Conservation (phyloP, 2,888 invertebrate genomes). For the Hipparchia semele region DNA sequence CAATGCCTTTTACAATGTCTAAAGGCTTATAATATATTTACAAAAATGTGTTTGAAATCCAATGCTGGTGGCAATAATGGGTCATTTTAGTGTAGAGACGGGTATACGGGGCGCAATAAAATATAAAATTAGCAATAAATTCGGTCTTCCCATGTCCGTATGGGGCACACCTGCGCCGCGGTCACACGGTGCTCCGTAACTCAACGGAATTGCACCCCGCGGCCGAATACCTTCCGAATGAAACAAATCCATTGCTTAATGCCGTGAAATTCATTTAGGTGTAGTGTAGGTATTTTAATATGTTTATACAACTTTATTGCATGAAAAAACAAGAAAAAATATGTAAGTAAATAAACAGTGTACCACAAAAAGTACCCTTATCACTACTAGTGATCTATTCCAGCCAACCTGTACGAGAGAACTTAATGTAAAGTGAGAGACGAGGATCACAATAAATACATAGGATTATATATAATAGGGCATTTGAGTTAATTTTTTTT, state of each 20-base stretch:
- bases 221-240: conserved; percentile 45
- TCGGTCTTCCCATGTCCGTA: conserved; percentile 56
- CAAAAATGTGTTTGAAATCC: conserved; percentile 19
- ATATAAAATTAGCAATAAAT: conserved; percentile 77
- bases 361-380: no score
- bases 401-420: no score
- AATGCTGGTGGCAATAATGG: conserved; percentile 31
- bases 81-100: conserved; percentile 20
- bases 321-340: no score
- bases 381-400: no score
- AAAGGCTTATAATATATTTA: background rate
- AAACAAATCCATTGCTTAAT: conserved; percentile 45
- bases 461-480: no score
- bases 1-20: background rate
- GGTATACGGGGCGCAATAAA: conserved; percentile 30
- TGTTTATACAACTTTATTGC: no score
- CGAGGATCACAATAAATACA: no score
- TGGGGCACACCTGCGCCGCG: conserved; percentile 65
- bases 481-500: no score
- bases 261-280: conserved; percentile 41
- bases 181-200: conserved; percentile 66
- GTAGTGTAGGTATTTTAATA: background rate
- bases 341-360: no score
- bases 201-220: conserved; percentile 74
- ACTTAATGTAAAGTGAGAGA: no score